Conservation (phyloP, 2,113 vertebrate species). For the Glaucidium brasilianum region DNA sequence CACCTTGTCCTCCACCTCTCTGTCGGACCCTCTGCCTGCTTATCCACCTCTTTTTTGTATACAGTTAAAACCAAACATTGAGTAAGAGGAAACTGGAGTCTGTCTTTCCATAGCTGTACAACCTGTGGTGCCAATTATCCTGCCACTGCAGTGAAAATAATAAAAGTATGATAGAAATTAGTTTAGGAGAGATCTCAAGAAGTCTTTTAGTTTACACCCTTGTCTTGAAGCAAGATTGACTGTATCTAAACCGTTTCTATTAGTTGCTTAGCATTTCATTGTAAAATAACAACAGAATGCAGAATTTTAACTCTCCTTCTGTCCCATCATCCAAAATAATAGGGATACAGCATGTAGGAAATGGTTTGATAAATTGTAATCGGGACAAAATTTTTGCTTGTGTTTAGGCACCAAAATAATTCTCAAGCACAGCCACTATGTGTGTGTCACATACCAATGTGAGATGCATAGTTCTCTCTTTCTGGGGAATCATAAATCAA, state of each 20-base stretch:
- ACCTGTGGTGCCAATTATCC: not conserved
- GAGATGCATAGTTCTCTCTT: slow-evolving; percentile 56
- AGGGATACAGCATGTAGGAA: not conserved
- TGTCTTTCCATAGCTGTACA: not conserved
- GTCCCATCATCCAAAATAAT: not conserved
- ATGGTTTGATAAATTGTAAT: not conserved
- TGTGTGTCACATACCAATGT: slow-evolving; percentile 26
- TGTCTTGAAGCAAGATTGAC: not conserved
- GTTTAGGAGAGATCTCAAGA: not conserved
- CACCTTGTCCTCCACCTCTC: not conserved
- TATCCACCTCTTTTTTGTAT: not conserved
- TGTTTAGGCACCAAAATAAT: not conserved
- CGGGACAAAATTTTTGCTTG: not conserved
- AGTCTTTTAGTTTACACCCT: not conserved
- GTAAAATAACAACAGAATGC: not conserved
- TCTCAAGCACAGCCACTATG: not conserved
- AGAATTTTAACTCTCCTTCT: not conserved
- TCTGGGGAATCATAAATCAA: slow-evolving; percentile 68
- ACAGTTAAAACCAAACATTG: not conserved
- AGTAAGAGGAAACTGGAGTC: not conserved
- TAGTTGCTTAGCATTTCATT: not conserved
- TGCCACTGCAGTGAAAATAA: not conserved
- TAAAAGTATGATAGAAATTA: not conserved
- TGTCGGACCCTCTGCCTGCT: not conserved
- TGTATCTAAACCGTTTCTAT: not conserved